Percentiles rank a stretch among this genome's conserved stretches.
Conservation (phyloP, 2,797 vertebrate species). For the Anguilla megastoma region DNA sequence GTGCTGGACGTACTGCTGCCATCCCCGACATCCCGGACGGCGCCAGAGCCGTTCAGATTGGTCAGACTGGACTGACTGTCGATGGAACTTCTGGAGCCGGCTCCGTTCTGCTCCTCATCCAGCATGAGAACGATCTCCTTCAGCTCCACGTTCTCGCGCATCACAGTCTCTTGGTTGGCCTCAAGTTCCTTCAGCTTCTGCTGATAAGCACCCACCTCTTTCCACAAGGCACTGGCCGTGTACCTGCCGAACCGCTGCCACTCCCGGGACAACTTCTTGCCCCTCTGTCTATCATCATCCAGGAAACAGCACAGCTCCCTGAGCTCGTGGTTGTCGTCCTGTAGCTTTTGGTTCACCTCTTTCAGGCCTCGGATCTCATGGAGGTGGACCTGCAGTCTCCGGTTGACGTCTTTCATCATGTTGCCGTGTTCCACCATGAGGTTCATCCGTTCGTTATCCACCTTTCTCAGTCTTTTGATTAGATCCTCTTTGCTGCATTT, state of each 20-base stretch:
- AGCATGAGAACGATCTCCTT: slow-evolving; percentile 93
- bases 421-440: slow-evolving; percentile 94
- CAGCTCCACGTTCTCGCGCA: slow-evolving; percentile 89
- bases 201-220: slow-evolving; percentile 89
- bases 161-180: slow-evolving; percentile 85
- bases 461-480: slow-evolving; percentile 80
- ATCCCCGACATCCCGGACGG: slow-evolving; percentile 86
- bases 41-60: slow-evolving; percentile 81
- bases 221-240: slow-evolving; percentile 90
- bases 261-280: slow-evolving; percentile 91
- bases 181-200: slow-evolving; percentile 93
- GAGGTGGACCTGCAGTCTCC: slow-evolving; percentile 90
- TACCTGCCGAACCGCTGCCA: slow-evolving; percentile 93
- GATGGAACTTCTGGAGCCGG: slow-evolving; percentile 91
- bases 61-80: slow-evolving; percentile 92
- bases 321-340: slow-evolving; percentile 94
- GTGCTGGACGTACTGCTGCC: slow-evolving; percentile 93
- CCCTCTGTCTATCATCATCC: slow-evolving; percentile 93
- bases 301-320: slow-evolving; percentile 94
- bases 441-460: slow-evolving; percentile 88
- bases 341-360: slow-evolving; percentile 94
- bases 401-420: slow-evolving; percentile 95
- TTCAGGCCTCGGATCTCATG: slow-evolving; percentile 92
- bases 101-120: slow-evolving; percentile 89
- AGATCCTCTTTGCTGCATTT: slow-evolving; percentile 88